Evolutionary conservation across 2,113 vertebrate genomes (phyloP), one percentile per base, ranked within the genome.

Genomic region (Odocoileus virginianus): DNA sequence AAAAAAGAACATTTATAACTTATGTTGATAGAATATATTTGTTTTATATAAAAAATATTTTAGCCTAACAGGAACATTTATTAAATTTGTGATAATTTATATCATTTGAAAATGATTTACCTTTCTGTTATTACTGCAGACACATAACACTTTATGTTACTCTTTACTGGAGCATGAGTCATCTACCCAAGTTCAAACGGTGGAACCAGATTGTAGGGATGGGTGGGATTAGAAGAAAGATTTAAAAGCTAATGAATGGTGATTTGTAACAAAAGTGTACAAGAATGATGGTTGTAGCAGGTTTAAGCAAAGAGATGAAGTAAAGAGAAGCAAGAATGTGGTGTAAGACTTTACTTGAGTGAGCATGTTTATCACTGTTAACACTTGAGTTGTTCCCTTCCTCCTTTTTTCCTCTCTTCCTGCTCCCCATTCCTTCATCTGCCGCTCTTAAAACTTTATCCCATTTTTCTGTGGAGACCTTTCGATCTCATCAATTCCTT

Each of bases 31-130:
- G 28, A 91, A 78, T 81, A 30, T 52, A 54, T 86, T 89, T 93
- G 61, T 93, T 45, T 90, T 71, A 58, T 96, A 81, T 85, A 84
- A 89, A 97, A 92, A 25, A 67, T 67, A 3, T 85, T 95, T 93
- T 94, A 61, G 16, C 47, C 5, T 88, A 84, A 91, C 7, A 79
- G 30, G 30, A 89, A 82, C 78, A 81, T n/a, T 67, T 87, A 52
- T 81, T 97, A 88, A 79, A 90, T 89, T 78, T 8, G 86, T 64
- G 50, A 67, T 43, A 89, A 30, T 82, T 76, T 78, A 52, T 96
- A 58, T 33, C 19, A 82, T 95, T 95, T 93, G 4, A 79, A 96
- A 91, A 33, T 85, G 33, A 76, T 74, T 94, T 87, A 57, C 7
- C 21, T 93, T 91, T 57, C 10, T 86, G 14, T 87, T 86, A 33